Evolutionary conservation across 2,888 invertebrate species (phyloP).

Genomic region (Drosophila emarginata): DNA sequence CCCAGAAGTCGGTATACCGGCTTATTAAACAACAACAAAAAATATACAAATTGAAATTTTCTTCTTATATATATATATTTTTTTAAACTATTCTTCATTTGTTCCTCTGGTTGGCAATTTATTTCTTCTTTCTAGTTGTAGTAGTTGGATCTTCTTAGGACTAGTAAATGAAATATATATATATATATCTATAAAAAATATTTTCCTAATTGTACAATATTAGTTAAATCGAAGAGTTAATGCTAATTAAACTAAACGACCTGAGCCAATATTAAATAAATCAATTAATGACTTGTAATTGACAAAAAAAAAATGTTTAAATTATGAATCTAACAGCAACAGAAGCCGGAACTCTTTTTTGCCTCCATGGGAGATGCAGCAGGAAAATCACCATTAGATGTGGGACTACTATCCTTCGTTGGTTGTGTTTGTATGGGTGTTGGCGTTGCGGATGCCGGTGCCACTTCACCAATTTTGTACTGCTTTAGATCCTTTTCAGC

Average conservation of each 20-base stretch:
- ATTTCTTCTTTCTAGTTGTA: constrained; percentile 30
- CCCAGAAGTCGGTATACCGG: neutral
- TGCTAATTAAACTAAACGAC: constrained; percentile 31
- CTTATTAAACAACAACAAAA: neutral
- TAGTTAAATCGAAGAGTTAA: constrained; percentile 29
- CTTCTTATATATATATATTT: constrained; percentile 11
- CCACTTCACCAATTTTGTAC: constrained; percentile 87
- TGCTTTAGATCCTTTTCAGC: constrained; percentile 85
- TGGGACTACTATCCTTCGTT: constrained; percentile 13
- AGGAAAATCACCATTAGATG: constrained; percentile 5
- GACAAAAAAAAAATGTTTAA: neutral
- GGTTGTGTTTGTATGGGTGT: constrained; percentile 30
- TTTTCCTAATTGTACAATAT: constrained; percentile 17
- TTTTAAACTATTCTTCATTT: constrained; percentile 10
- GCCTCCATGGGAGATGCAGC: constrained; percentile 2
- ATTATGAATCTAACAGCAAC: constrained; percentile 27
- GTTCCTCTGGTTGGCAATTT: constrained; percentile 31
- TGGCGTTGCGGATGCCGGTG: constrained; percentile 21
- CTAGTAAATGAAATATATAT: constrained; percentile 10
- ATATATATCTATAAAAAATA: constrained; percentile 3
- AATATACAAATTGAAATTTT: constrained; percentile 6
- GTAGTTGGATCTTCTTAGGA: constrained; percentile 40
- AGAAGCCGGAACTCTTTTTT: constrained; percentile 31
- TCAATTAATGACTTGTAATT: constrained; percentile 31
- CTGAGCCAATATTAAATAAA: constrained; percentile 40